phyloP scores from a whole-genome alignment of 2,888 invertebrate species.

The Meliscaeva auricollis region DNA sequence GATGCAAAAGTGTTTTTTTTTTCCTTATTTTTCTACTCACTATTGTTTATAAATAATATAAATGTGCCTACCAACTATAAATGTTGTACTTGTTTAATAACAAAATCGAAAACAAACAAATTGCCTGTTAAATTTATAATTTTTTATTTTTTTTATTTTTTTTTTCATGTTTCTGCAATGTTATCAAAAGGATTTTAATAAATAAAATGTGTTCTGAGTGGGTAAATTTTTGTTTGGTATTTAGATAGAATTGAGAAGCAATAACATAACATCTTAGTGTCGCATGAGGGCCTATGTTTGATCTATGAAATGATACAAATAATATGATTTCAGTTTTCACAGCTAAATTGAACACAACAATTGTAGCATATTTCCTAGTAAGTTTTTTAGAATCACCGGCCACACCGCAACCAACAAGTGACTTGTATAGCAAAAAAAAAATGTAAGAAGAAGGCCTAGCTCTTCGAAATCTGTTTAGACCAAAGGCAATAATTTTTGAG shows the following conservation, averaged over 20 bases:
- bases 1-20: conserved; percentile 55
- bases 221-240: conserved; percentile 26
- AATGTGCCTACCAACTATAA: conserved; percentile 72
- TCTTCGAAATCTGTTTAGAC: no score
- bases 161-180: conserved; percentile 60
- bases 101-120: conserved; percentile 38
- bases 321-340: no score
- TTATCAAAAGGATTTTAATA: conserved; percentile 63
- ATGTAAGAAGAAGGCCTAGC: no score
- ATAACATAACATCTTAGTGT: no score
- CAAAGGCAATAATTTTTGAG: no score
- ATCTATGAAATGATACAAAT: no score
- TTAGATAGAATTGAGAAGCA: neutral
- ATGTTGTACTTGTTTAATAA: conserved; percentile 58
- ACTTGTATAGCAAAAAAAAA: no score
- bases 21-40: conserved; percentile 63
- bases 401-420: no score
- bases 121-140: conserved; percentile 61
- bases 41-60: conserved; percentile 59
- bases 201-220: conserved; percentile 75
- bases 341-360: no score
- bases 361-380: no score
- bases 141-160: conserved; percentile 18
- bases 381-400: no score
- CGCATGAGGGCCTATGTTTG: no score